Base-by-base conservation (phyloP, 2,888 invertebrate species). In the Sussaba pulchella region DNA sequence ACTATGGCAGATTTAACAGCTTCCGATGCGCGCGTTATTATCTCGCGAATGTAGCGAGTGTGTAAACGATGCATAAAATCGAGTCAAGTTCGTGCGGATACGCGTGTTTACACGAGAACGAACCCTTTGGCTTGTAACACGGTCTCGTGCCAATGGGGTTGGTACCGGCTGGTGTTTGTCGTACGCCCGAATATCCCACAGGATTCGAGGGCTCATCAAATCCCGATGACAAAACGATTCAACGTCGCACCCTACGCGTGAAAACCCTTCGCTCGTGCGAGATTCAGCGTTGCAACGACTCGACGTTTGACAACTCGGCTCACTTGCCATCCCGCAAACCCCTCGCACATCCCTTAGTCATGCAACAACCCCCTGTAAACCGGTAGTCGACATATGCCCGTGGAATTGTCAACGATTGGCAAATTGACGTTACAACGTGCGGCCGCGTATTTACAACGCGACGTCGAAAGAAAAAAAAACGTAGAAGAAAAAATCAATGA, bases 161-260 rank as follows among this genome's bases (percentile, higher is more conserved):
- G n/a, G n/a, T n/a, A n/a, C n/a, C n/a, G n/a, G n/a, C n/a, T n/a
- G n/a, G 43, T 70, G 43, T 70, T 57, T 70, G 57, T 70, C n/a
- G 39, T 57, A 70, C 57, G 39, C 9, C 4, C 26, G 41, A 73
- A 41, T 75, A n/a, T n/a, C 77, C 72, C 72, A 24, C 14, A 77
- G 77, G 59, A 52, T 31, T 14, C 24, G 47, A 54, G 52, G 86
- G 86, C 86, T 89, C 87, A 88, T 90, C 89, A 90, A 89, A 90
- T 88, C 88, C 88, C 89, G 89, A 90, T 89, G 89, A 90, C 89
- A 89, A 88, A 89, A 88, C 83, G 84, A 81, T 81, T 47, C 77
- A 31, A 31, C 31, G 31, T 31, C 31, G 31, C 2, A n/a, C n/a
- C n/a, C n/a, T n/a, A n/a, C n/a, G n/a, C n/a, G n/a, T n/a, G n/a